phyloP scores from a whole-genome alignment of 1,140 invertebrate genomes.

The Hylyphantes graminicola region DNA sequence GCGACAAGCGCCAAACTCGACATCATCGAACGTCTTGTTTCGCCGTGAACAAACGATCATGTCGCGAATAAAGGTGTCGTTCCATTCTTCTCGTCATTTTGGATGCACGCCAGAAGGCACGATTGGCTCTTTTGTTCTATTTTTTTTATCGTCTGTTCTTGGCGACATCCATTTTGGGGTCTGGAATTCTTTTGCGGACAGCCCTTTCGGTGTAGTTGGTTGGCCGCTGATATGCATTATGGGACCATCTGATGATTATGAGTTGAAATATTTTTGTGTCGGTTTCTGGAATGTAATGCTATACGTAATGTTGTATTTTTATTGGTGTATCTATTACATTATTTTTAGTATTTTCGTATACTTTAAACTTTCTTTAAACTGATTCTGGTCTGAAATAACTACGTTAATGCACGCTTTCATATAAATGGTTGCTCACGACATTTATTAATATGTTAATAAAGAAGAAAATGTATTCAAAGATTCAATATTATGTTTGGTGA shows the following conservation, averaged over 20 bases:
- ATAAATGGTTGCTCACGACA: no score
- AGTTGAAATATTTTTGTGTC: no score
- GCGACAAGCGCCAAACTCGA: constrained; percentile 7
- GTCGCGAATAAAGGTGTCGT: constrained; percentile 38
- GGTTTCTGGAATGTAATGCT: no score
- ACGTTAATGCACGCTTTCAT: no score
- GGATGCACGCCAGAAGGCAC: constrained; percentile 47
- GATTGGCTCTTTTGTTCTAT: constrained; percentile 31
- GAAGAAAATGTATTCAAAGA: no score
- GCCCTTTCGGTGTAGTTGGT: constrained; percentile 38
- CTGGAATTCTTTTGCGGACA: constrained; percentile 47
- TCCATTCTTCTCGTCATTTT: constrained; percentile 41
- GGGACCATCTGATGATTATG: constrained; percentile 11
- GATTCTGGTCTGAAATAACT: no score
- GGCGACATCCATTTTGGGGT: constrained; percentile 21
- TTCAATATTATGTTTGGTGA: no score
- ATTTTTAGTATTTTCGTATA: no score
- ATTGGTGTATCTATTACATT: no score
- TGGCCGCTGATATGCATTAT: constrained; percentile 12
- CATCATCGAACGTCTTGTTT: constrained; percentile 58
- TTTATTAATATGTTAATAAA: no score
- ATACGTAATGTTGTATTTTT: neutral
- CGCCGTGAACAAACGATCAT: constrained; percentile 1
- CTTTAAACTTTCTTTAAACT: no score
- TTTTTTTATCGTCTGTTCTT: neutral